Evolutionary conservation across 92 coral and sea anemone species (phyloP), one percentile per base, ranked within the genome.

Genomic region (Bergia puertoricense): DNA sequence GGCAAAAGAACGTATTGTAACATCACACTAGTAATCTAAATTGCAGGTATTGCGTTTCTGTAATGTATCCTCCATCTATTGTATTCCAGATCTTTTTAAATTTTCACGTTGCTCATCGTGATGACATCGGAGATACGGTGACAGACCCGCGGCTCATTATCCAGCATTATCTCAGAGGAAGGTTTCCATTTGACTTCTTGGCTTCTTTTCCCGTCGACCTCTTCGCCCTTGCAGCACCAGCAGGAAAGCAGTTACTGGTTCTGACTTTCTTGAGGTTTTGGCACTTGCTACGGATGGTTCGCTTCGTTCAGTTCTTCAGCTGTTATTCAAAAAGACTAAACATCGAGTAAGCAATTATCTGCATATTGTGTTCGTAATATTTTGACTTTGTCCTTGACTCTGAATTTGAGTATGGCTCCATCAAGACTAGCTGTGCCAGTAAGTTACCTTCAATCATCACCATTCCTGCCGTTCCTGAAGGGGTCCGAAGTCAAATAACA

Each of bases 171-270:
- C 92, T 88, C 51, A 88, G 85, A 85, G 98, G 96, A 41, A 89
- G 91, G 80, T 88, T 95, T 22, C 96, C 85, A 10, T 92, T 93
- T 39, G 98, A 95, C 62, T 67, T 93, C 43, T 40, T 91, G 76
- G 98, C 96, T 54, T 93, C 96, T 14, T 93, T 95, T 77, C 98
- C 98, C 46, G 86, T 95, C 69, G 98, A 95, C 51, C 40, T 95
- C 50, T 92, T 95, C 69, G 94, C 92, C 8, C 86, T 95, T 5
- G 98, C 96, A 16, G 96, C 95, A 48, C 96, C 98, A 43, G 59
- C 88, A 37, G 90, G 90, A 82, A 92, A 79, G 77, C 90, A 73
- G 83, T 77, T 95, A 59, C 82, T 91, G 43, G 91, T 89, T 62
- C 77, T 95, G 80, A 91, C 98, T 2, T 95, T 89, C 89, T 90